A percentile compares a stretch with the other conserved stretches of the same genome.
Evolutionary conservation across 2,113 vertebrate genomes (phyloP).

Genomic region (Daphoenositta chrysoptera): DNA sequence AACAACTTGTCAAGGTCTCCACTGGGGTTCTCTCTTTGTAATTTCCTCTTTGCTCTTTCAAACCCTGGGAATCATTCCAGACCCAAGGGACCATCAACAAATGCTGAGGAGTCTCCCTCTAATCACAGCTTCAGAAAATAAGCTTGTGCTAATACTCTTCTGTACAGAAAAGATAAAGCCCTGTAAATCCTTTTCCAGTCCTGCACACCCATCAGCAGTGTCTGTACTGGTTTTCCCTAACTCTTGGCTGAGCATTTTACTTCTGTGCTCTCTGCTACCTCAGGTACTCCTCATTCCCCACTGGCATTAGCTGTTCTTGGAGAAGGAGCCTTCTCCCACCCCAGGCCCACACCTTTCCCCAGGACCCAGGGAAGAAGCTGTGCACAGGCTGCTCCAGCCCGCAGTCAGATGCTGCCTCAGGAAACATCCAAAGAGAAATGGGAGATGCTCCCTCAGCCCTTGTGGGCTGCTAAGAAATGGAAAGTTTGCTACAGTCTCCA

Average conservation of each 20-base stretch:
- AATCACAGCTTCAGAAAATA: constrained; percentile 19
- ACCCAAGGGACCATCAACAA: not conserved
- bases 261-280: not conserved
- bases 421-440: not conserved
- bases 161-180: not conserved
- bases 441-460: not conserved
- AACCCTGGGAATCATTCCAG: not conserved
- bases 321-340: not conserved
- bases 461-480: not conserved
- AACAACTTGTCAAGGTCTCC: not conserved
- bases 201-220: not conserved
- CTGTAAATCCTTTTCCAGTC: not conserved
- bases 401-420: not conserved
- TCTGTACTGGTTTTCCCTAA: not conserved
- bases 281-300: not conserved
- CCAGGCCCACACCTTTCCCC: not conserved
- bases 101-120: not conserved
- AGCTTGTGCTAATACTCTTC: not conserved
- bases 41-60: not conserved
- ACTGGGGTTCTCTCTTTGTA: not conserved
- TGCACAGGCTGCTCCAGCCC: not conserved
- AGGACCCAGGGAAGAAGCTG: not conserved
- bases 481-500: not conserved
- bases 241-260: not conserved
- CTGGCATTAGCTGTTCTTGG: not conserved